Evolutionary conservation across 2,797 vertebrate genomes (phyloP).

Genomic region (Sphenopsis melanotis): DNA sequence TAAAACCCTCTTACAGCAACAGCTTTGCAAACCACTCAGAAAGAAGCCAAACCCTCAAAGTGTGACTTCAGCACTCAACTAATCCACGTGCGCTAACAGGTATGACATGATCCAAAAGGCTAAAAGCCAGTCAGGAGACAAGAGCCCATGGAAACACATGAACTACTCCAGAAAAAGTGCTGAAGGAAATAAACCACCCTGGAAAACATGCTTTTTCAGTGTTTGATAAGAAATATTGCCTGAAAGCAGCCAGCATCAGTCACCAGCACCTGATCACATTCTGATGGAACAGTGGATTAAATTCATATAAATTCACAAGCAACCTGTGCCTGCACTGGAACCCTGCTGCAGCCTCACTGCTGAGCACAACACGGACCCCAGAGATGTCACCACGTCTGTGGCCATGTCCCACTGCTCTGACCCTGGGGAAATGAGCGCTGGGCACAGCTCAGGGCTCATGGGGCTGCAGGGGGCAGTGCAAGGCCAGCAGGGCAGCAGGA

Average conservation of each 20-base stretch:
- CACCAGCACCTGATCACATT: not conserved
- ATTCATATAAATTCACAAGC: rapidly evolving
- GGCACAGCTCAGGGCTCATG: not conserved
- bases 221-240: not conserved
- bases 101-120: not conserved
- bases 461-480: conserved; percentile 17
- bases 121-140: not conserved
- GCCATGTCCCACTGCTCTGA: not conserved
- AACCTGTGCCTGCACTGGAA: rapidly evolving
- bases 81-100: not conserved
- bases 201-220: not conserved
- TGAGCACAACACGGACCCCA: rapidly evolving
- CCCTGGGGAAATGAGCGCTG: not conserved
- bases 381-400: not conserved
- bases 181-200: not conserved
- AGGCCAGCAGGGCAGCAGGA: conserved; percentile 12
- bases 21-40: not conserved
- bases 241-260: not conserved
- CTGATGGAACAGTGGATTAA: not conserved
- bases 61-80: not conserved
- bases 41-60: not conserved
- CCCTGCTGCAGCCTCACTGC: not conserved
- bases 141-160: not conserved
- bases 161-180: not conserved
- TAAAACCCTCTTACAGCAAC: not conserved